Evolutionary conservation across 30 jellyfish, hydroid and myxozoan species (phyloP).

Genomic region (Turritopsis dohrnii): DNA sequence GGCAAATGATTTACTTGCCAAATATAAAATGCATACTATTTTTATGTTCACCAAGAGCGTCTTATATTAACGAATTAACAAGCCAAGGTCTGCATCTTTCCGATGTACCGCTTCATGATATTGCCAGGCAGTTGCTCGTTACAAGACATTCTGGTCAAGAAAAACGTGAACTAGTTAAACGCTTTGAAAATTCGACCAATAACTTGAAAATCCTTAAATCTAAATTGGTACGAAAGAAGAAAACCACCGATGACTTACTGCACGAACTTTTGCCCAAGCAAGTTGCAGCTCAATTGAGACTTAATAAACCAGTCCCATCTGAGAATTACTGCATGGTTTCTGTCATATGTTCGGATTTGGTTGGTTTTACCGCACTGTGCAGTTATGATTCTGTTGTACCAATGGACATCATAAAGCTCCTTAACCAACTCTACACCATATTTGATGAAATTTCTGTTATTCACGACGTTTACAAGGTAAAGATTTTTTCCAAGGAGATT

Average conservation of each 20-base stretch:
- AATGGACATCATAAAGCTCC: constrained; percentile 70
- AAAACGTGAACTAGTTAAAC: constrained; percentile 59
- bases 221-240: constrained; percentile 58
- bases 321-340: constrained; percentile 63
- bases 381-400: constrained; percentile 74
- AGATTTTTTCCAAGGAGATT: not conserved
- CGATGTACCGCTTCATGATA: constrained; percentile 77
- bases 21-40: constrained; percentile 49
- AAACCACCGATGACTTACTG: constrained; percentile 58
- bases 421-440: constrained; percentile 65
- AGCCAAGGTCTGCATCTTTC: constrained; percentile 43
- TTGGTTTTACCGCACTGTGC: constrained; percentile 84
- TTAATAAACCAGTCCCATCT: constrained; percentile 75
- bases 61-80: constrained; percentile 46
- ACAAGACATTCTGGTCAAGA: constrained; percentile 68
- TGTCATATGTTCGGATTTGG: constrained; percentile 67
- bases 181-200: constrained; percentile 59
- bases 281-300: constrained; percentile 66
- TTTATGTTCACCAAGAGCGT: constrained; percentile 76
- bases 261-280: constrained; percentile 63
- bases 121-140: constrained; percentile 65
- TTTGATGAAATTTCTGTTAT: constrained; percentile 66
- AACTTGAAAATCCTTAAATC: constrained; percentile 49
- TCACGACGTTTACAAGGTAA: constrained; percentile 75
- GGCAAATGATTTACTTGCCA: constrained; percentile 67